Evolutionary conservation across 2,113 vertebrate species (phyloP).

Genomic region (Theristicus caerulescens): DNA sequence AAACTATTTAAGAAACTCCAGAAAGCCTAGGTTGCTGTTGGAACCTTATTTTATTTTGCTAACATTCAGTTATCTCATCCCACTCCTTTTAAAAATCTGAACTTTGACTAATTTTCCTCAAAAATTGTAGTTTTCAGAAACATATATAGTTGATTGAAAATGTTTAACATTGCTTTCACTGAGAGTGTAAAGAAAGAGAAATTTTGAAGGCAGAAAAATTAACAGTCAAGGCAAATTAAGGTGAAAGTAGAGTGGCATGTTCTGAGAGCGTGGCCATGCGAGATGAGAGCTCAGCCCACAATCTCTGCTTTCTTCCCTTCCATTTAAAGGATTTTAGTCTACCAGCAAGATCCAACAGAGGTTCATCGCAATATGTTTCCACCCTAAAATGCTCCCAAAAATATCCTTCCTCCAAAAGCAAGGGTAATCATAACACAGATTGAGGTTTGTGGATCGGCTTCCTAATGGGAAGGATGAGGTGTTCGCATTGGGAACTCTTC

Average conservation of each 20-base stretch:
- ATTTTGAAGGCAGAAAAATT: neutral
- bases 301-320: neutral
- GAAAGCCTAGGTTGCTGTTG: neutral
- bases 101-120: neutral
- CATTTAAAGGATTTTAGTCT: neutral
- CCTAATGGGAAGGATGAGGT: neutral
- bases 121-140: neutral
- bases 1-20: neutral
- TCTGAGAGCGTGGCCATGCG: rapidly evolving
- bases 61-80: neutral
- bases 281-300: neutral
- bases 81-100: neutral
- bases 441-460: neutral
- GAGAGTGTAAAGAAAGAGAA: neutral
- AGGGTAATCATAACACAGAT: neutral
- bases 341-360: neutral
- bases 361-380: neutral
- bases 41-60: neutral
- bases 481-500: neutral
- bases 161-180: neutral
- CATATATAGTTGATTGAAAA: neutral
- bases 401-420: neutral
- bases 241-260: neutral
- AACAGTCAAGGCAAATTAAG: neutral
- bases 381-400: neutral